These are phyloP conservation scores for Coenobita brevimanus DNA, from an alignment of 1,140 invertebrate species.

Conservation along the genomic window DNA sequence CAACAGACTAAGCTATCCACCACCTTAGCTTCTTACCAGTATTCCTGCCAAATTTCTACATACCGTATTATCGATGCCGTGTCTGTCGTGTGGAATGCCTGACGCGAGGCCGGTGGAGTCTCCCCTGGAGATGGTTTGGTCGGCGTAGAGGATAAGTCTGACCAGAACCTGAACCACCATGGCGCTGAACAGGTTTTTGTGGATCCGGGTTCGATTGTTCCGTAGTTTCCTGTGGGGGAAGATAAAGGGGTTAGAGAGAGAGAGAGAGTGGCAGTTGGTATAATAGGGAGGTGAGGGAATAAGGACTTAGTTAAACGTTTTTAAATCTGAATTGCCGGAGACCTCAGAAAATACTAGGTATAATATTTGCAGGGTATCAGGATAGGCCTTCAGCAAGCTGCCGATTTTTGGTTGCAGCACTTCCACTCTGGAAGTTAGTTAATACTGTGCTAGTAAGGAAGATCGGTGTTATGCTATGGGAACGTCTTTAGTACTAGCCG, in stretches of 20 bases:
- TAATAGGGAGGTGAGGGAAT: too few relatives aligned
- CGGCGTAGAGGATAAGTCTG: slow-evolving; percentile 86
- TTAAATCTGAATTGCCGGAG: too few relatives aligned
- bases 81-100: slow-evolving; percentile 35
- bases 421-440: too few relatives aligned
- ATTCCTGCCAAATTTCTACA: background rate
- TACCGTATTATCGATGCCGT: slow-evolving; percentile 78
- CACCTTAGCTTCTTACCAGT: background rate
- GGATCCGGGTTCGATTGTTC: slow-evolving; percentile 90
- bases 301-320: too few relatives aligned
- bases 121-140: slow-evolving; percentile 80
- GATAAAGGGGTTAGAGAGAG: background rate
- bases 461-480: too few relatives aligned
- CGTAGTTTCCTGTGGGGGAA: slow-evolving; percentile 80
- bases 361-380: too few relatives aligned
- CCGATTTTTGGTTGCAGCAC: too few relatives aligned
- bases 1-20: background rate
- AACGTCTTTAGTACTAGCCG: too few relatives aligned
- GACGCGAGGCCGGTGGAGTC: slow-evolving; percentile 30
- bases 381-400: too few relatives aligned
- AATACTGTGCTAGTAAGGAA: too few relatives aligned
- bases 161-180: slow-evolving; percentile 89
- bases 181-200: slow-evolving; percentile 90
- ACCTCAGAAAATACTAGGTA: too few relatives aligned
- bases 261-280: too few relatives aligned